phyloP scores from a whole-genome alignment of 64 coral and sea anemone genomes.

The Catalaphyllia jardinei region DNA sequence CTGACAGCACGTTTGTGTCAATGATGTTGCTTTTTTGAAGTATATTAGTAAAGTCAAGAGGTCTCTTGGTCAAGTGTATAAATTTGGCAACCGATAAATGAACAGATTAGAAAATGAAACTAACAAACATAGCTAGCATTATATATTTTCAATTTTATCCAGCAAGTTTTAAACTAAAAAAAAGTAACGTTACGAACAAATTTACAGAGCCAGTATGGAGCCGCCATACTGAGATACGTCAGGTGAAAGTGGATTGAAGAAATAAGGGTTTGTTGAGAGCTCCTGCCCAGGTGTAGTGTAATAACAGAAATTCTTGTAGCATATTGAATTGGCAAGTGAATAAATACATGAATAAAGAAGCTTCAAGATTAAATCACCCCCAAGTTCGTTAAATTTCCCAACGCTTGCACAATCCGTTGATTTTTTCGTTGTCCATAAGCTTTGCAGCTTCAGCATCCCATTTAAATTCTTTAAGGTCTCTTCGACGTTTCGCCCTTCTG shows the following conservation, averaged over 20 bases:
- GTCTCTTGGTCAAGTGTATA: too few relatives aligned
- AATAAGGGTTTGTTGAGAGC: too few relatives aligned
- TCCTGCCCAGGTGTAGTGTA: too few relatives aligned
- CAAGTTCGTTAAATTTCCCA: slow-evolving; percentile 79
- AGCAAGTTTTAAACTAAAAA: background rate
- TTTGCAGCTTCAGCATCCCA: slow-evolving; percentile 91
- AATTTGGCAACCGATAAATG: too few relatives aligned
- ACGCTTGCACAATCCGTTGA: slow-evolving; percentile 75
- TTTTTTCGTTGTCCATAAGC: slow-evolving; percentile 74
- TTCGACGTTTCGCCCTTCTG: slow-evolving; percentile 86
- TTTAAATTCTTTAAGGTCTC: slow-evolving; percentile 94
- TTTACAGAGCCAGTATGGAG: too few relatives aligned
- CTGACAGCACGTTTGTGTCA: too few relatives aligned
- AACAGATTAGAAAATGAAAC: background rate
- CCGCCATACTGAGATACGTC: too few relatives aligned
- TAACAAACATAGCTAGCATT: background rate
- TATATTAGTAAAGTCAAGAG: too few relatives aligned
- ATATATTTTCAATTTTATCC: background rate
- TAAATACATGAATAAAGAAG: background rate
- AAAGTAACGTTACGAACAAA: too few relatives aligned
- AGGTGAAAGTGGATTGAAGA: too few relatives aligned
- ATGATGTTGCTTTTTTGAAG: too few relatives aligned
- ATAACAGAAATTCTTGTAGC: background rate
- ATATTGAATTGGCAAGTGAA: too few relatives aligned
- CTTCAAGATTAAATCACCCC: background rate